Evolutionary conservation across 2,888 invertebrate species (phyloP).

Genomic region (Hypercompe scribonia): DNA sequence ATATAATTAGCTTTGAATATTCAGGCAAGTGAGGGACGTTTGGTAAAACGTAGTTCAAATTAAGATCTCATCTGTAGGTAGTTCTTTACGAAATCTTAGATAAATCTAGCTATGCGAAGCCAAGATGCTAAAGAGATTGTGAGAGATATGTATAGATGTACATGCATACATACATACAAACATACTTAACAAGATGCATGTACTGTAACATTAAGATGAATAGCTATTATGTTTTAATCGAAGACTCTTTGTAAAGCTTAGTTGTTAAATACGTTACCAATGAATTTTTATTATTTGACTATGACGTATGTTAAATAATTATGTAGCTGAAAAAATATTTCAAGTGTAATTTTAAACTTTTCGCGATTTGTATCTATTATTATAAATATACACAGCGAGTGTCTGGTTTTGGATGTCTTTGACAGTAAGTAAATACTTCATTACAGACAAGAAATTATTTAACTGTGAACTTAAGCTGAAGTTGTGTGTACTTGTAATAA

Average conservation of each 20-base stretch:
- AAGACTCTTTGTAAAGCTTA: constrained; percentile 77
- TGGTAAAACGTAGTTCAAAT: constrained; percentile 83
- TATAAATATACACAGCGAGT: constrained; percentile 8
- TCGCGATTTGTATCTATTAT: neutral
- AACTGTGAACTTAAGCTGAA: neutral
- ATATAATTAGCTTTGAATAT: constrained; percentile 77
- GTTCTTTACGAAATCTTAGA: constrained; percentile 80
- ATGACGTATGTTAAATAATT: constrained; percentile 59
- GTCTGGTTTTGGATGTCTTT: neutral
- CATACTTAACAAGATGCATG: constrained; percentile 48
- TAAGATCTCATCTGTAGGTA: constrained; percentile 85
- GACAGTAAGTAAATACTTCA: neutral
- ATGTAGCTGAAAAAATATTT: constrained; percentile 40
- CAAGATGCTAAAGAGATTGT: constrained; percentile 81
- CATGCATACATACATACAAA: constrained; percentile 54
- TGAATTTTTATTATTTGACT: constrained; percentile 78
- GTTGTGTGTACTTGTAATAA: constrained; percentile 30
- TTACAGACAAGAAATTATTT: neutral
- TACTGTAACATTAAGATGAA: constrained; percentile 44
- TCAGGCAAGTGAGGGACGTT: constrained; percentile 72
- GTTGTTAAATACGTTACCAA: constrained; percentile 83
- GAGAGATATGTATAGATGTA: constrained; percentile 61
- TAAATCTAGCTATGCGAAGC: constrained; percentile 82
- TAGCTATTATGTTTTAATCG: constrained; percentile 61
- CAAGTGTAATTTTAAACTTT: neutral